phyloP scores from a whole-genome alignment of 2,888 invertebrate genomes.

The Drosophila vallismaia region DNA sequence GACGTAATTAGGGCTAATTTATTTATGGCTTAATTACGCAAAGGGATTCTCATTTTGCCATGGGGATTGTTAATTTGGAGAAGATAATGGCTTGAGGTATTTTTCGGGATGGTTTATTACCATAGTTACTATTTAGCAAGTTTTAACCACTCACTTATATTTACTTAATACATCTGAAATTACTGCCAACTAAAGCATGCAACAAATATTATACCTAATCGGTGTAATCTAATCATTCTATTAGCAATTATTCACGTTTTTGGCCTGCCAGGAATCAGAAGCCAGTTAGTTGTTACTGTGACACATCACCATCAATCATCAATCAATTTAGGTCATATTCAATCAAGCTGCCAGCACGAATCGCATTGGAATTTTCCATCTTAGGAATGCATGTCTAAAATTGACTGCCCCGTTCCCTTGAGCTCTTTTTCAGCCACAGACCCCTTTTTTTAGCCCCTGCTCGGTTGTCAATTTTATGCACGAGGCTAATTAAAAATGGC shows the following conservation, averaged over 20 bases:
- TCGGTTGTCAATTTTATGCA: constrained; percentile 33
- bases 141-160: neutral
- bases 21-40: constrained; percentile 41
- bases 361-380: constrained; percentile 31
- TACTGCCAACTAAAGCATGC: neutral
- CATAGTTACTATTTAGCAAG: neutral
- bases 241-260: constrained; percentile 5
- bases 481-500: constrained; percentile 46
- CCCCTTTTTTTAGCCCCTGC: neutral
- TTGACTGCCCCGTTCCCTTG: constrained; percentile 1
- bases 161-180: neutral
- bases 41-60: constrained; percentile 12
- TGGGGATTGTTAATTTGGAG: constrained; percentile 7
- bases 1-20: constrained; percentile 42
- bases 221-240: constrained; percentile 1
- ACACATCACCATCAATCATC: constrained; percentile 12
- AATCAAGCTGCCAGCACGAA: constrained; percentile 30
- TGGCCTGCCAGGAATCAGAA: neutral
- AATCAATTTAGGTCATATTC: constrained; percentile 34
- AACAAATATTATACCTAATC: neutral
- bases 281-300: constrained; percentile 7
- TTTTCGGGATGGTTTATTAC: neutral
- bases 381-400: constrained; percentile 26
- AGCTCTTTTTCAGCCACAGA: neutral
- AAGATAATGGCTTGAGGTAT: constrained; percentile 2